Evolutionary conservation across 2,888 invertebrate genomes (phyloP).

Genomic region (Stratiomys singularior): DNA sequence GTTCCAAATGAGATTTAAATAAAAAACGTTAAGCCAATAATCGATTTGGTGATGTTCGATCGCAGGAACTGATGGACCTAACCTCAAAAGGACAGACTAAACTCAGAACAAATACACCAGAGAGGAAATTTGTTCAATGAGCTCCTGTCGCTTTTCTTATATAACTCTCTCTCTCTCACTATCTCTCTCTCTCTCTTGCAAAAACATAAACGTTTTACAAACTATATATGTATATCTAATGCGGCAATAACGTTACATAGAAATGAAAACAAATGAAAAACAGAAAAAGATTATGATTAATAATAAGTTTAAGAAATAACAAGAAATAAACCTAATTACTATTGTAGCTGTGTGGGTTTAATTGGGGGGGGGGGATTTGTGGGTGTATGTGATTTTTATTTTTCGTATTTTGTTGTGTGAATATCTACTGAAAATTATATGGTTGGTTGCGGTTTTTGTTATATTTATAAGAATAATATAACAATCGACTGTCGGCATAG

Average conservation of each 20-base stretch:
- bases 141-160: background rate
- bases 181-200: background rate
- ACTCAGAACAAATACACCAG: background rate
- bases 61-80: too few species aligned
- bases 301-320: slow-evolving; percentile 39
- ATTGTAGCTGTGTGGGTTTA: slow-evolving; percentile 49
- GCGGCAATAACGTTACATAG: slow-evolving; percentile 35
- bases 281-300: slow-evolving; percentile 28
- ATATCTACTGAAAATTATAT: slow-evolving; percentile 33
- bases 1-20: too few species aligned
- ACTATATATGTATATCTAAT: slow-evolving; percentile 23
- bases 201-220: background rate
- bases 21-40: too few species aligned
- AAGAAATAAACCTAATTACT: slow-evolving; percentile 52
- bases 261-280: slow-evolving; percentile 42
- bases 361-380: slow-evolving; percentile 38
- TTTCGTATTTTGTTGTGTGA: slow-evolving; percentile 30
- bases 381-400: slow-evolving; percentile 47
- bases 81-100: background rate
- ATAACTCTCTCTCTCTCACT: background rate
- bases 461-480: slow-evolving; percentile 50
- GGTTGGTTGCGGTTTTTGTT: slow-evolving; percentile 50
- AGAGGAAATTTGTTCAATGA: background rate
- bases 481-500: slow-evolving; percentile 72
- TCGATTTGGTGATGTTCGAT: too few species aligned